Conservation (phyloP, 2,797 vertebrate species). For the Telmatherina bonti region DNA sequence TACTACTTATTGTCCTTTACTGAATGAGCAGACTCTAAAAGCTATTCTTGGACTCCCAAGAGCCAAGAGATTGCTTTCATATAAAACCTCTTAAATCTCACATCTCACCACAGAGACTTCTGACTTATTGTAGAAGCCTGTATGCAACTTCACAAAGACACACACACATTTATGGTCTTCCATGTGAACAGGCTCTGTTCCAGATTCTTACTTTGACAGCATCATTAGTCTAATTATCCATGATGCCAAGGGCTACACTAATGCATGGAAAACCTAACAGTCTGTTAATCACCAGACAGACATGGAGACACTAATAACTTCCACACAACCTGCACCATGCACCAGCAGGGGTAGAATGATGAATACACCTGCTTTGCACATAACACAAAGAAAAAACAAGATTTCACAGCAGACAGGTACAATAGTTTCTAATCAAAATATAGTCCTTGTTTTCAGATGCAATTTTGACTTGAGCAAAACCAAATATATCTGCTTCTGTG, state of each 20-base stretch:
- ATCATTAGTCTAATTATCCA: constrained; percentile 84
- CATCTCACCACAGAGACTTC: constrained; percentile 52
- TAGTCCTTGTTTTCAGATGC: constrained; percentile 12
- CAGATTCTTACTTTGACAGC: constrained; percentile 73
- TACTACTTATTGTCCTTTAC: constrained; percentile 36
- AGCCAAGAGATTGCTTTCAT: constrained; percentile 50
- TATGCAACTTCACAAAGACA: constrained; percentile 17
- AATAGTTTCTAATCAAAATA: constrained; percentile 7
- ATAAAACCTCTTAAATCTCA: constrained; percentile 66
- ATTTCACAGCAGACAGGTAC: constrained; percentile 29
- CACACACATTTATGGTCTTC: constrained; percentile 31
- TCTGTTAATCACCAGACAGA: constrained; percentile 73
- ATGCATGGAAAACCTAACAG: constrained; percentile 74
- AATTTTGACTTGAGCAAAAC: constrained; percentile 3
- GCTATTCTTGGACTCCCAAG: constrained; percentile 54
- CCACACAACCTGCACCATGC: constrained; percentile 46
- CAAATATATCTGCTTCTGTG: constrained; percentile 9
- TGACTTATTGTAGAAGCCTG: constrained; percentile 61
- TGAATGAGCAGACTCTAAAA: constrained; percentile 50
- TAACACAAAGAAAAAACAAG: constrained; percentile 27
- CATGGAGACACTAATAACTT: constrained; percentile 60
- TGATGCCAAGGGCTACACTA: constrained; percentile 76
- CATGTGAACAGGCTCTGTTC: constrained; percentile 63
- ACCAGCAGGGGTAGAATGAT: constrained; percentile 40
- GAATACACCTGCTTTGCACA: constrained; percentile 50